These are phyloP conservation scores for Apteryx owenii DNA, from an alignment of 2,113 vertebrate species.

Conservation along the genomic window DNA sequence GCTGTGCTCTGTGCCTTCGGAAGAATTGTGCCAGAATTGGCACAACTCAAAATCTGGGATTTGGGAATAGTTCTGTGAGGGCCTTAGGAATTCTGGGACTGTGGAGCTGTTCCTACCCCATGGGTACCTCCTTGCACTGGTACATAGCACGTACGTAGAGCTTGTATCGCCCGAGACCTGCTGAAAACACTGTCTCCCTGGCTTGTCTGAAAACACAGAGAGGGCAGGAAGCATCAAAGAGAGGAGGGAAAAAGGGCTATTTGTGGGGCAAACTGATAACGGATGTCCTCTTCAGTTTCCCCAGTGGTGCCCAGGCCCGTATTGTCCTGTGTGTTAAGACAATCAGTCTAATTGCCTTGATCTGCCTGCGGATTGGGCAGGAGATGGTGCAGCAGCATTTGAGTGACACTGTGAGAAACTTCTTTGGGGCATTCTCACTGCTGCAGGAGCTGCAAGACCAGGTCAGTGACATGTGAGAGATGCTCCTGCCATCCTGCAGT, in stretches of 20 bases:
- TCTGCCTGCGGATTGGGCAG: constrained; percentile 93
- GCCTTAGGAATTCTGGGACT: accelerated
- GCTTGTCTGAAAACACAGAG: background rate
- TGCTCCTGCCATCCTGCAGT: background rate
- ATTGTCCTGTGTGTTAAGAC: constrained; percentile 92
- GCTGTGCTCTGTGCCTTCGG: background rate
- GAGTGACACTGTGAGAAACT: constrained; percentile 86
- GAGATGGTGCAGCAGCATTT: constrained; percentile 99
- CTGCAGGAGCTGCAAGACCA: constrained; percentile 85
- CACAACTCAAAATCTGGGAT: background rate
- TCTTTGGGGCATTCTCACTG: constrained; percentile 91
- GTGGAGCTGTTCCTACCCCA: background rate
- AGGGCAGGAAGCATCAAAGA: background rate
- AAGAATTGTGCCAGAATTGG: background rate
- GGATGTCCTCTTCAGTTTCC: constrained; percentile 83
- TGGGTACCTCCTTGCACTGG: background rate
- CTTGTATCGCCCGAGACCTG: background rate
- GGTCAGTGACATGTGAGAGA: constrained; percentile 72
- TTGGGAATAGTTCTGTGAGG: background rate
- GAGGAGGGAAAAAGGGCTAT: background rate
- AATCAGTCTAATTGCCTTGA: constrained; percentile 92
- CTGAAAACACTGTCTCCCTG: background rate
- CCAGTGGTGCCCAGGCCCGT: constrained; percentile 93
- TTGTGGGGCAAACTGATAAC: background rate
- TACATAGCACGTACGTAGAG: background rate